Percentiles rank a stretch among this genome's conserved stretches.
Evolutionary conservation across 2,113 vertebrate species (phyloP).

Genomic region (Heterocephalus glaber): DNA sequence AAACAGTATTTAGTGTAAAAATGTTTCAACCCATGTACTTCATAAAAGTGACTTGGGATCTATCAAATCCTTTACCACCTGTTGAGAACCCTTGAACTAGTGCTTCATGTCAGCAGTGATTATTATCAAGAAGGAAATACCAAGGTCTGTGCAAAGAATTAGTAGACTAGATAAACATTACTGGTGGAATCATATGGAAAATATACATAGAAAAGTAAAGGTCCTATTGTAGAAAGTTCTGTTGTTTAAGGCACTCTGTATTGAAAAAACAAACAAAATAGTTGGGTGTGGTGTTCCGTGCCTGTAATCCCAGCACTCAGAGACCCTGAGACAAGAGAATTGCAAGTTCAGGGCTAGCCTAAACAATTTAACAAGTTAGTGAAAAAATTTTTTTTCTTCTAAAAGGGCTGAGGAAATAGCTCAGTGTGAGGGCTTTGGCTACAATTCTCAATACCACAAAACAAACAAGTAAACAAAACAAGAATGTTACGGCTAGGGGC

Average conservation of each 20-base stretch:
- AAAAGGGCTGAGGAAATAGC: background rate
- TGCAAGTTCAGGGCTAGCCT: background rate
- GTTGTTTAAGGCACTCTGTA: background rate
- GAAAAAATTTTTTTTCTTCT: background rate
- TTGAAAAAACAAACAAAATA: background rate
- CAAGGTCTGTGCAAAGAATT: background rate
- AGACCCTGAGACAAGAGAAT: background rate
- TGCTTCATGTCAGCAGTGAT: background rate
- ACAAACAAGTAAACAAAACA: background rate
- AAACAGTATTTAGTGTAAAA: background rate
- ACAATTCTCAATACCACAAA: background rate
- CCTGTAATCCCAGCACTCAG: background rate
- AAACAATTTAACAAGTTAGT: background rate
- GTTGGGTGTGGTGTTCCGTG: background rate
- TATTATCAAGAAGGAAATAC: background rate
- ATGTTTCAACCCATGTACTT: background rate
- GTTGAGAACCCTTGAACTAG: background rate
- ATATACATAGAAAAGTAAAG: background rate
- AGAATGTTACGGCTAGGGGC: no score
- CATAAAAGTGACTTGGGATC: background rate
- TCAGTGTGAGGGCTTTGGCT: background rate
- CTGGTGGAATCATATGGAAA: background rate
- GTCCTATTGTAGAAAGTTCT: background rate
- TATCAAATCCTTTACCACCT: background rate
- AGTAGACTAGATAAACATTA: background rate